Conservation (phyloP, 2,888 invertebrate genomes). For the Dynastes hyllus region DNA sequence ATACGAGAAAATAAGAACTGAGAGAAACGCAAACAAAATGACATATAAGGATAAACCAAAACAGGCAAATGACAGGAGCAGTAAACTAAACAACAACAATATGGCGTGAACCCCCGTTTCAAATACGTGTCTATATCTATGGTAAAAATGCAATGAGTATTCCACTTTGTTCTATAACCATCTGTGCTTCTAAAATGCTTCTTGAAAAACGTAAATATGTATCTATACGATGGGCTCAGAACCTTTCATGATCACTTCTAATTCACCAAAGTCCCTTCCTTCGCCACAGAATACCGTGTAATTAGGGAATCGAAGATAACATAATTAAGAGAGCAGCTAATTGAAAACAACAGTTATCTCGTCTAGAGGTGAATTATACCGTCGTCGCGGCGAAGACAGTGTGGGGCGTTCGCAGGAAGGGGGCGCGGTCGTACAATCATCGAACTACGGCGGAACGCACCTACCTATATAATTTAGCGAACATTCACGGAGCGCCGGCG, state of each 20-base stretch:
- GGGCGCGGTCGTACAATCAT: conserved; percentile 41
- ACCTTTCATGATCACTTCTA: conserved; percentile 3
- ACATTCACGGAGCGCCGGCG: conserved; percentile 60
- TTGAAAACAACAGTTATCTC: conserved; percentile 68
- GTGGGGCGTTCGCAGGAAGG: conserved; percentile 49
- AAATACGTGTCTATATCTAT: too few relatives aligned
- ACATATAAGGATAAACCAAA: too few relatives aligned
- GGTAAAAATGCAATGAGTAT: too few relatives aligned
- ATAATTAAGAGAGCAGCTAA: conserved; percentile 65
- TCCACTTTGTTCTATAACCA: too few relatives aligned
- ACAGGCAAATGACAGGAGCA: too few relatives aligned
- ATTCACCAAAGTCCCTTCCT: not conserved
- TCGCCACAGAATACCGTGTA: conserved; percentile 48
- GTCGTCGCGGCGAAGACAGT: conserved; percentile 55
- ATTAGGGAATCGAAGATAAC: conserved; percentile 61
- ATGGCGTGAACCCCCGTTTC: too few relatives aligned
- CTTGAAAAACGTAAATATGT: too few relatives aligned
- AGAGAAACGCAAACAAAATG: too few relatives aligned
- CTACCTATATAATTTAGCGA: conserved; percentile 65
- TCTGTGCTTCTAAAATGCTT: too few relatives aligned
- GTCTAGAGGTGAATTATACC: conserved; percentile 67
- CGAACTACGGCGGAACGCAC: conserved; percentile 44
- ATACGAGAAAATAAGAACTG: too few relatives aligned
- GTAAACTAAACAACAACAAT: too few relatives aligned
- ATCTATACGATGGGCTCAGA: not conserved